Percentiles rank a stretch among this genome's conserved stretches.
phyloP scores from a whole-genome alignment of 2,797 vertebrate species.

The Nannoperca obscura region DNA sequence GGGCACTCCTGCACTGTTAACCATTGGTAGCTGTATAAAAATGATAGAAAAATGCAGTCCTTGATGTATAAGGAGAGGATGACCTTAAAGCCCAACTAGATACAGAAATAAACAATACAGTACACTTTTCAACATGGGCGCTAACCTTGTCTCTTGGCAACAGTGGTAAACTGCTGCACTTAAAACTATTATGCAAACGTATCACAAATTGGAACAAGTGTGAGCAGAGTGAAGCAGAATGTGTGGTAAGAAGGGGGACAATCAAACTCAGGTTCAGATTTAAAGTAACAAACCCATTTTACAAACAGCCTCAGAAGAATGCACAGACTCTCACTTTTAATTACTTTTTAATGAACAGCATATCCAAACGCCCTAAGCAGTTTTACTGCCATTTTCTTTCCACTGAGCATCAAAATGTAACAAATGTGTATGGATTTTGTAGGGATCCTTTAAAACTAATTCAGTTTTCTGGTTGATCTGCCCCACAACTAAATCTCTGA shows the following conservation, averaged over 20 bases:
- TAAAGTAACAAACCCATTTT: slow-evolving; percentile 1
- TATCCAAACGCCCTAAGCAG: neutral
- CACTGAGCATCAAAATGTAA: slow-evolving; percentile 1
- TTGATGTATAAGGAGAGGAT: neutral
- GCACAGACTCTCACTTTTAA: neutral
- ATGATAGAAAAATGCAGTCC: neutral
- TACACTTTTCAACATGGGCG: neutral
- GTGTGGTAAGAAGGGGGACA: neutral
- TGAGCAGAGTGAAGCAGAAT: neutral
- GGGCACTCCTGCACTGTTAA: neutral
- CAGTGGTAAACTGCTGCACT: slow-evolving; percentile 28
- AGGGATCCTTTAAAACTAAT: slow-evolving; percentile 4
- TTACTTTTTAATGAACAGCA: slow-evolving; percentile 30
- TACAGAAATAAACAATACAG: neutral
- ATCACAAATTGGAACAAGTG: slow-evolving; percentile 12
- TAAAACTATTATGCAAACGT: neutral
- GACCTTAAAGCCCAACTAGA: neutral
- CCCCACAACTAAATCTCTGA: slow-evolving; percentile 48
- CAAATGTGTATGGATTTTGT: slow-evolving; percentile 6
- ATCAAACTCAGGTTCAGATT: neutral
- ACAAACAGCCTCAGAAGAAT: slow-evolving; percentile 18
- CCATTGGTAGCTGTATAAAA: neutral
- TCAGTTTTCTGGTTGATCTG: slow-evolving; percentile 33
- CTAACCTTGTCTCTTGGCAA: slow-evolving; percentile 10
- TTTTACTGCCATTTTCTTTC: neutral